phyloP scores from a whole-genome alignment of 2,113 vertebrate species.

The Fulmarus glacialis region DNA sequence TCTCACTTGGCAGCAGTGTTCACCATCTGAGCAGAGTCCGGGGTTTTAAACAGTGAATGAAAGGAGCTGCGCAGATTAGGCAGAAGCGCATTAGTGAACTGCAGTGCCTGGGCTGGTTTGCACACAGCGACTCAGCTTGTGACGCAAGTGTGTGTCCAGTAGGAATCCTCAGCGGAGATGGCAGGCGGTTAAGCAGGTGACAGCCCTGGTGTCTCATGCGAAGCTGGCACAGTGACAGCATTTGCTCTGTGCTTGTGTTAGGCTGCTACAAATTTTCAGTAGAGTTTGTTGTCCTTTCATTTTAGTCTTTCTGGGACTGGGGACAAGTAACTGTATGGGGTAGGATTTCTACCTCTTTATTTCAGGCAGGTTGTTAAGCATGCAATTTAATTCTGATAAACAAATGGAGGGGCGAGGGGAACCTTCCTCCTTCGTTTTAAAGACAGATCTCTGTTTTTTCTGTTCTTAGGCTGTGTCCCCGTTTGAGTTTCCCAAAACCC shows the following conservation, averaged over 20 bases:
- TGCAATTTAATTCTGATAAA: background rate
- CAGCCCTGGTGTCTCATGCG: background rate
- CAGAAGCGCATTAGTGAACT: background rate
- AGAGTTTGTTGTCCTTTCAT: background rate
- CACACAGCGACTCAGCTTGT: fast-evolving
- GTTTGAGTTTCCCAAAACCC: conserved; percentile 89
- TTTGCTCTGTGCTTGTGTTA: background rate
- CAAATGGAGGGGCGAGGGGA: background rate
- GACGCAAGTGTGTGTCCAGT: fast-evolving
- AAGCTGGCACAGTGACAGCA: background rate
- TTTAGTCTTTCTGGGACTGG: background rate
- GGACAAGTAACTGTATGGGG: background rate
- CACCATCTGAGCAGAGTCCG: background rate
- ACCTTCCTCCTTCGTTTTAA: background rate
- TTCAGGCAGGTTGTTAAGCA: background rate
- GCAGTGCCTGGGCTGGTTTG: background rate
- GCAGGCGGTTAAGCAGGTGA: background rate
- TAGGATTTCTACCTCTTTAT: background rate
- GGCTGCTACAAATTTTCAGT: background rate
- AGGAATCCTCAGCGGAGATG: background rate
- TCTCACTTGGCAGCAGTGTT: background rate
- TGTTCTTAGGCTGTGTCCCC: conserved; percentile 79
- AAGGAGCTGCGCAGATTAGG: background rate
- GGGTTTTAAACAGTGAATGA: background rate
- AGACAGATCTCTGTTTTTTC: background rate